Evolutionary conservation across 2,797 vertebrate species (phyloP), one percentile per base, ranked within the genome.

Genomic region (Coccyzus lansbergi): DNA sequence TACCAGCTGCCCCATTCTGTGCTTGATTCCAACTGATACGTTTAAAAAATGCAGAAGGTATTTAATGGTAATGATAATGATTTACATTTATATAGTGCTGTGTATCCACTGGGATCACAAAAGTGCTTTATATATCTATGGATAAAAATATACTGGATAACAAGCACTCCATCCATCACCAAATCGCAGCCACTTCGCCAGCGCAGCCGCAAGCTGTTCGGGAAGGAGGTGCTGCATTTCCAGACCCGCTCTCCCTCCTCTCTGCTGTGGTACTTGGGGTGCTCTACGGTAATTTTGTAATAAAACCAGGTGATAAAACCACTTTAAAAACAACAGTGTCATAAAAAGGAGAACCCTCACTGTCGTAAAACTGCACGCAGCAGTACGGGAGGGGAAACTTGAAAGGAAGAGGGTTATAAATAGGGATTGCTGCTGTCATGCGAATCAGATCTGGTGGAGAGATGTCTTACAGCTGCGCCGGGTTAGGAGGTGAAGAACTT

Each of bases 231-330:
- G 68, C 70, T 56, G 71, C 78, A 24, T 42, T 55, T 75, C 69
- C 78, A 74, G 51, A 87, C 25, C 67, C 0, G 1, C 52, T 75
- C 70, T 82, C 55, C 53, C 48, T 86, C 69, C 71, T 64, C 13
- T 0, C n/a, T 62, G 81, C 86, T 49, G 6, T 5, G 25, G 83
- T 46, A 70, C 65, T 94, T 53, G 64, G 92, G 92, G 89, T 88
- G 92, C 83, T 49, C 15, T 9, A 51, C 4, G 1, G 93, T 81
- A 80, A 94, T 95, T 93, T 56, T 74, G 75, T 79, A 36, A 91
- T 97, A 95, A 96, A 97, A 94, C 60, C 91, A 82, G 92, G 90
- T 88, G 92, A 94, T 97, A 96, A 96, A 97, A 94, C 9, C 86
- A 90, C 91, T 96, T 95, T 84, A 86, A 93, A 89, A 97, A 78